These are phyloP conservation scores for Idaea straminata DNA, from an alignment of 2,888 invertebrate genomes.

Conservation along the genomic window DNA sequence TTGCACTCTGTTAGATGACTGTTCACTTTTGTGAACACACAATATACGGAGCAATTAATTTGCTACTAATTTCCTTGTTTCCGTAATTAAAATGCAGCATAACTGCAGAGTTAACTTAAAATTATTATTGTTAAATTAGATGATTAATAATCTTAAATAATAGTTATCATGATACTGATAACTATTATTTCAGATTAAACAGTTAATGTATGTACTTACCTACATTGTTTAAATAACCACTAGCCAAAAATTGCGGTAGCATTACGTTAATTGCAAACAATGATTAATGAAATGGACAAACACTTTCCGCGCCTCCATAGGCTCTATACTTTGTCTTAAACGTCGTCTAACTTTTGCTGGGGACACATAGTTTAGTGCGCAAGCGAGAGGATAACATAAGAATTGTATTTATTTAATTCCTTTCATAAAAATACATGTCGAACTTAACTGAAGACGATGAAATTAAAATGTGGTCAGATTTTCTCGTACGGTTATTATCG, in stretches of 20 bases:
- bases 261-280: constrained; percentile 12
- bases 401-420: background rate
- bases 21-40: no score
- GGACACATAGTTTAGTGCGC: background rate
- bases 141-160: no score
- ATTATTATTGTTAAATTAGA: no score
- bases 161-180: no score
- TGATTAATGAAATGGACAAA: constrained; percentile 9
- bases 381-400: background rate
- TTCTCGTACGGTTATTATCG: constrained; percentile 32
- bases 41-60: no score
- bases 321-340: background rate
- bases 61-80: no score
- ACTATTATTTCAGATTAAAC: background rate
- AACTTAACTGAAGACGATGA: background rate
- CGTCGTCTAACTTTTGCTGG: background rate
- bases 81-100: no score
- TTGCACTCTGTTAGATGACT: no score
- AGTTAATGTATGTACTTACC: background rate
- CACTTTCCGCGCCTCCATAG: background rate
- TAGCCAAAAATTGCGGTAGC: background rate
- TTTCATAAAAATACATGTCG: background rate
- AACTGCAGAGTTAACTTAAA: no score
- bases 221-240: background rate
- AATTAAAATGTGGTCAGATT: constrained; percentile 38